Evolutionary conservation across 2,888 invertebrate species (phyloP), one percentile per base, ranked within the genome.

Genomic region (Andrena praecox): DNA sequence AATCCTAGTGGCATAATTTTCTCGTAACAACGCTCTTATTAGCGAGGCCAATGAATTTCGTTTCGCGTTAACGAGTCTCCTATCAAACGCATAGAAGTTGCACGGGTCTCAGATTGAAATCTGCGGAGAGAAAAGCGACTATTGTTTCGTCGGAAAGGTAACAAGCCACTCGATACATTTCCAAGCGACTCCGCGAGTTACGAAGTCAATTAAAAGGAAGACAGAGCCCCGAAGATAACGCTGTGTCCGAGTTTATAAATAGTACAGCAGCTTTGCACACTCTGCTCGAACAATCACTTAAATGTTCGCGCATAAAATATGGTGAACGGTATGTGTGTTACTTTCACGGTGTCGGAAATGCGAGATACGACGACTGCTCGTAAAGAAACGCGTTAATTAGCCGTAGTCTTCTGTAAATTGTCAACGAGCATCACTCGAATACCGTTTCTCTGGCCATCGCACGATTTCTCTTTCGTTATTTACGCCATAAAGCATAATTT

Each of bases 341-440:
- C 79, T 81, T 78, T 81, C 73, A 54, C 74, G 74, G 54, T 67
- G 29, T 42, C 35, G 63, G 33, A 66, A 56, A 63, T 50, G 42
- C 68, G 56, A 48, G 50, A 64, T 31, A 27, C 50, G 42, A 29
- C 3, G 52, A n/a, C 62, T 7, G 62, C 66, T 66, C 70, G 80
- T 77, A 77, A 80, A 70, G 66, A 79, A 56, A 75, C 52, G 20
- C 70, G 66, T 50, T 64, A 79, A 78, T 74, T 69, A 74, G 54
- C 66, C 10, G 35, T 27, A 29, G 59, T 56, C 67, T 56, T 67
- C 66, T n/a, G 76, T 68, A 68, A 80, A 76, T 56, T 35, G 76
- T 72, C 71, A 29, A 35, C 20, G 69, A 64, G 33, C 50, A 62
- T 59, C 50, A 20, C 16, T 5, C 67, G n/a, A 62, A 12, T 10